Evolutionary conservation across 2,888 invertebrate species (phyloP).

Genomic region (Deroplatys truncata): DNA sequence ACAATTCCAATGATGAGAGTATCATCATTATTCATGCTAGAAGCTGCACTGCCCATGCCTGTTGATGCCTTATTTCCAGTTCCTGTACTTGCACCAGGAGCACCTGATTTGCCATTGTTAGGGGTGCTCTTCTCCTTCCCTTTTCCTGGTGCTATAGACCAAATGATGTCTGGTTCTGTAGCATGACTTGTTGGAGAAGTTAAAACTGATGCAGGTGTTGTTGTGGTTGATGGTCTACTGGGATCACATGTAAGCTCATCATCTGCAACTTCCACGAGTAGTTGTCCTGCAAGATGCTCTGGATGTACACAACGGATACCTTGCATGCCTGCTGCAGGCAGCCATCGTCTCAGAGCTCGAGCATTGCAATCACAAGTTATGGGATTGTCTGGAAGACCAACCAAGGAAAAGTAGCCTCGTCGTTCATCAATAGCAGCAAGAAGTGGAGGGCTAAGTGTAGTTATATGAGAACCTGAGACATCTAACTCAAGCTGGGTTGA

Average conservation of each 20-base stretch:
- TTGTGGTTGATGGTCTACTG: slow-evolving; percentile 45
- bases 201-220: slow-evolving; percentile 32
- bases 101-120: slow-evolving; percentile 18
- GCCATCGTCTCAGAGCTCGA: slow-evolving; percentile 73
- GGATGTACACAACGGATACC: slow-evolving; percentile 58
- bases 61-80: slow-evolving; percentile 25
- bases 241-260: slow-evolving; percentile 77
- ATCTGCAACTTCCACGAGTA: slow-evolving; percentile 71
- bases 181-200: slow-evolving; percentile 41
- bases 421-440: slow-evolving; percentile 78
- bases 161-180: slow-evolving; percentile 83
- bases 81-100: background rate
- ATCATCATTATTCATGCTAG: slow-evolving; percentile 75
- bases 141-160: slow-evolving; percentile 69
- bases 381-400: slow-evolving; percentile 74
- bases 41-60: slow-evolving; percentile 29
- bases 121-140: slow-evolving; percentile 13
- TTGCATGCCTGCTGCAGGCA: slow-evolving; percentile 39
- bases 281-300: slow-evolving; percentile 61
- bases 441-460: slow-evolving; percentile 72
- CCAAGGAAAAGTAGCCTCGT: slow-evolving; percentile 66
- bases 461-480: slow-evolving; percentile 71
- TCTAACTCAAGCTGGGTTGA: slow-evolving; percentile 77
- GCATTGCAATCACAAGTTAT: slow-evolving; percentile 83
- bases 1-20: slow-evolving; percentile 94